Evolutionary conservation across 2,888 invertebrate species (phyloP).

Genomic region (Alsophila aescularia): DNA sequence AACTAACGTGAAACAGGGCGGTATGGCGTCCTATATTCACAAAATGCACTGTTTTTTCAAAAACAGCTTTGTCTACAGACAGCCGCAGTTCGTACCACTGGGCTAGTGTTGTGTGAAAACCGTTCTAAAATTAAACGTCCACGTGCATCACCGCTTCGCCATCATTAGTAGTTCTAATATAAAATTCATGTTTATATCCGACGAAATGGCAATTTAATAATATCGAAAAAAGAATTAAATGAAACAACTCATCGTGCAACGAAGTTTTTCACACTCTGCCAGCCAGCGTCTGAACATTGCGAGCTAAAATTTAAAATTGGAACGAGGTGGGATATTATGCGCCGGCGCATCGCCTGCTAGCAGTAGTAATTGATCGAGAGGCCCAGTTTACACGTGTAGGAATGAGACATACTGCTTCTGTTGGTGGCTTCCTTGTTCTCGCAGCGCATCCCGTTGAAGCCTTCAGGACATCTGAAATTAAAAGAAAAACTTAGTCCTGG

Average conservation of each 20-base stretch:
- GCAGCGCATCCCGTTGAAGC: constrained; percentile 91
- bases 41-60: constrained; percentile 42
- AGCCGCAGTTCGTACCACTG: constrained; percentile 45
- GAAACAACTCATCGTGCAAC: constrained; percentile 35
- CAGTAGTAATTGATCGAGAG: constrained; percentile 91
- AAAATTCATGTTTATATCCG: constrained; percentile 33
- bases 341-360: constrained; percentile 80
- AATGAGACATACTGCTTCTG: constrained; percentile 91
- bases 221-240: constrained; percentile 30
- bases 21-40: constrained; percentile 38
- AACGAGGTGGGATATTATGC: constrained; percentile 78
- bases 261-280: constrained; percentile 56
- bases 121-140: constrained; percentile 40
- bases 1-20: constrained; percentile 44
- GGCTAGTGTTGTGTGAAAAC: constrained; percentile 48
- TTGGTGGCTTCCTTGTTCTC: constrained; percentile 91
- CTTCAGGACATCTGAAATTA: constrained; percentile 90
- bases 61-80: constrained; percentile 48
- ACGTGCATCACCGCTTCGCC: constrained; percentile 35
- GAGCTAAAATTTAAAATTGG: constrained; percentile 68
- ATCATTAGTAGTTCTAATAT: constrained; percentile 39
- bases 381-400: constrained; percentile 91
- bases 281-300: constrained; percentile 56
- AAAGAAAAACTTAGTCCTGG: constrained; percentile 7
- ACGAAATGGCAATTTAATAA: constrained; percentile 38